Evolutionary conservation across 1,140 invertebrate species (phyloP).

Genomic region (Apocrypta bakeri): DNA sequence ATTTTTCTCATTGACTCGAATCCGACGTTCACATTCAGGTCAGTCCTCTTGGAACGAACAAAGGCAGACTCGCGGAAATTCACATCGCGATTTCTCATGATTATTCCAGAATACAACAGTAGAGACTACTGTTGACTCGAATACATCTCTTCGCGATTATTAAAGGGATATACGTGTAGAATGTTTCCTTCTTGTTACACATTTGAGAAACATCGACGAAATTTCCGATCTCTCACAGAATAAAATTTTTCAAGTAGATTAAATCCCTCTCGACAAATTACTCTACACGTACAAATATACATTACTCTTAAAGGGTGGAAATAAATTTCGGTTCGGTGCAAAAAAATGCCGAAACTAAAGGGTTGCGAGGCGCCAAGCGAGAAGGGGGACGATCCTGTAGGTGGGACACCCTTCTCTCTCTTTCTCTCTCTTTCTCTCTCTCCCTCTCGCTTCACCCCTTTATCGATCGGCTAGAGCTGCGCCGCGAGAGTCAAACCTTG

Average conservation of each 20-base stretch:
- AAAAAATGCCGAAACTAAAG: constrained; percentile 34
- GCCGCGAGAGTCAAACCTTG: constrained; percentile 5
- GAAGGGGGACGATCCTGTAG: constrained; percentile 52
- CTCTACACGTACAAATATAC: not conserved
- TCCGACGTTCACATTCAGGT: constrained; percentile 19
- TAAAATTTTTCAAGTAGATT: too few relatives aligned
- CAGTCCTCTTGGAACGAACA: not conserved
- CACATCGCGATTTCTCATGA: constrained; percentile 18
- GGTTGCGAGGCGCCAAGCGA: constrained; percentile 49
- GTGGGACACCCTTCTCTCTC: constrained; percentile 33
- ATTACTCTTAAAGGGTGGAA: not conserved
- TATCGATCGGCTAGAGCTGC: constrained; percentile 29
- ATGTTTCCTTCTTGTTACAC: too few relatives aligned
- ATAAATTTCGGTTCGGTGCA: constrained; percentile 20
- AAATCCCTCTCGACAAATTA: not conserved
- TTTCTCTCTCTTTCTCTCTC: not conserved
- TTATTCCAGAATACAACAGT: not conserved
- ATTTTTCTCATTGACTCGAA: constrained; percentile 15
- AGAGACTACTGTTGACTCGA: not conserved
- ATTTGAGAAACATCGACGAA: too few relatives aligned
- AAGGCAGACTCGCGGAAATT: constrained; percentile 8
- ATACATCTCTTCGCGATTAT: not conserved
- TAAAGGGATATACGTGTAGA: not conserved
- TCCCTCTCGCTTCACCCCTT: constrained; percentile 23
- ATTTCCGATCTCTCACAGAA: too few relatives aligned